These are phyloP conservation scores for Holacanthella duospinosa DNA, from an alignment of 2,888 invertebrate genomes.

Conservation along the genomic window DNA sequence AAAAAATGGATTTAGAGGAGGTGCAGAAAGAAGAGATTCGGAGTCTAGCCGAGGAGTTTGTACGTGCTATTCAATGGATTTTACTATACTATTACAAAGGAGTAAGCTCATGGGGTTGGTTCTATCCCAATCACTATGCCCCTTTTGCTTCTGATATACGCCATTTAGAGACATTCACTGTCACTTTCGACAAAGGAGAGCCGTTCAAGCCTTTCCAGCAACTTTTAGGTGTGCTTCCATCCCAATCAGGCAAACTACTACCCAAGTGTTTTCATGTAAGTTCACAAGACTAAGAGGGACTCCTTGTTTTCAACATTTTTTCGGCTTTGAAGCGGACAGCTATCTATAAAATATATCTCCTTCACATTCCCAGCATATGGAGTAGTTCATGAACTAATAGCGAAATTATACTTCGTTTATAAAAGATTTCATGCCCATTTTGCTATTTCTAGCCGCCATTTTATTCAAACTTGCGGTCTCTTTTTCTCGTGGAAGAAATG, in stretches of 20 bases:
- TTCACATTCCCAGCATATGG: no score
- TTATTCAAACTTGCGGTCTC: no score
- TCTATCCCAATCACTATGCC: conserved; percentile 92
- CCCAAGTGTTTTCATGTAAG: conserved; percentile 61
- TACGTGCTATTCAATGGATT: conserved; percentile 92
- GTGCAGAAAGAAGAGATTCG: conserved; percentile 69
- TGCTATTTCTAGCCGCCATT: no score
- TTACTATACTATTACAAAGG: conserved; percentile 93
- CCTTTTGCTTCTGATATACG: conserved; percentile 90
- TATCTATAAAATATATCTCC: no score
- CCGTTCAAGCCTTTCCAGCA: conserved; percentile 92
- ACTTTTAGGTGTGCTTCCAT: conserved; percentile 74
- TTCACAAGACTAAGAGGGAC: not conserved
- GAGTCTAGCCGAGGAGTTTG: conserved; percentile 76
- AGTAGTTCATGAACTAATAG: no score
- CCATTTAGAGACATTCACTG: conserved; percentile 61
- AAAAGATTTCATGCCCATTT: no score
- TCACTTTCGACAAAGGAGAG: conserved; percentile 70
- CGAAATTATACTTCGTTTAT: no score
- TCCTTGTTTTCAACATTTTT: no score
- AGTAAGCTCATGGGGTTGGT: conserved; percentile 97
- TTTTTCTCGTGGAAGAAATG: no score
- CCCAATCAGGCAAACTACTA: conserved; percentile 60
- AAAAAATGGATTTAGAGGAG: conserved; percentile 68
- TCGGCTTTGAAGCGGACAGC: no score